These are phyloP conservation scores for Valencia hispanica DNA, from an alignment of 2,797 vertebrate species.

Conservation along the genomic window DNA sequence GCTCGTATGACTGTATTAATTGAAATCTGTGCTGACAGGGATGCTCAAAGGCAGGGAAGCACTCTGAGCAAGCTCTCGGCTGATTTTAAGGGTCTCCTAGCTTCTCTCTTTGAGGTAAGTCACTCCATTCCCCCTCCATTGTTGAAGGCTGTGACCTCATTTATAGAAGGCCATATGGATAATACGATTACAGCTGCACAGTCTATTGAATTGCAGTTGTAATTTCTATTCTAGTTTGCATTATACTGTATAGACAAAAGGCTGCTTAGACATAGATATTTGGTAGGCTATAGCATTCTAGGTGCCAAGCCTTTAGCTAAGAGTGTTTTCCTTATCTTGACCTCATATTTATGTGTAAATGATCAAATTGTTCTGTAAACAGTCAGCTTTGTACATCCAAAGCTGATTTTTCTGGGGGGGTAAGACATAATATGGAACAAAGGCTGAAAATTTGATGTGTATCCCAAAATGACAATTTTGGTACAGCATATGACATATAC, in stretches of 20 bases:
- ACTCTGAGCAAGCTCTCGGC: slow-evolving; percentile 86
- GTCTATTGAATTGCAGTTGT: background rate
- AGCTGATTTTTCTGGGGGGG: background rate
- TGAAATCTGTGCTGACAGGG: slow-evolving; percentile 84
- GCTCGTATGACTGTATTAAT: slow-evolving; percentile 86
- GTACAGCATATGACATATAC: background rate
- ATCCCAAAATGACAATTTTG: background rate
- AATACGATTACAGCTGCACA: background rate
- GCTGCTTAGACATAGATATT: background rate
- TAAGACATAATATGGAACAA: background rate
- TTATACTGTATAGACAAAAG: background rate
- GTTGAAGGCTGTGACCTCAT: background rate
- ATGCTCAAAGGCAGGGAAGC: slow-evolving; percentile 86
- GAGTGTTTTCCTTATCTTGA: background rate
- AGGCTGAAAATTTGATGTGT: background rate
- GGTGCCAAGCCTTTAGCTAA: background rate
- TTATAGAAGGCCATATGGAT: background rate
- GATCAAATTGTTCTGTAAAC: background rate
- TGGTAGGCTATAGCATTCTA: background rate
- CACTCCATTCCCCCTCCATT: background rate
- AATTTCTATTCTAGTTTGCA: background rate
- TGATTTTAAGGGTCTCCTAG: slow-evolving; percentile 87
- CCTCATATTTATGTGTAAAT: background rate
- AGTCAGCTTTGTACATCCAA: background rate
- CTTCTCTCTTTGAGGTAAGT: slow-evolving; percentile 87